These are phyloP conservation scores for Callimorpha dominula DNA, from an alignment of 2,888 invertebrate species.

Conservation along the genomic window DNA sequence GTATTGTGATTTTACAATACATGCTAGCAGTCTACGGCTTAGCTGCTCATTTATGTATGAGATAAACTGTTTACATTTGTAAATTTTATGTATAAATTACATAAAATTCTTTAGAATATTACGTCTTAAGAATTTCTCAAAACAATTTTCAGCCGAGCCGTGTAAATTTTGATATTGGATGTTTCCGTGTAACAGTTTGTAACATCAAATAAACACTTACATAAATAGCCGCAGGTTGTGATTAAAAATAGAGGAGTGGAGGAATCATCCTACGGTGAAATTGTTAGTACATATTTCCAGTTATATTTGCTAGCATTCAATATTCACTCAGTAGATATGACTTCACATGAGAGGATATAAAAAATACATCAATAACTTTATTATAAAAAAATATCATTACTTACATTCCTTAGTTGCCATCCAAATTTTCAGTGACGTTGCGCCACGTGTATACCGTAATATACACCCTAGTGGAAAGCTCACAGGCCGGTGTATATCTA, in stretches of 20 bases:
- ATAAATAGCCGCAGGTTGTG: conserved; percentile 7
- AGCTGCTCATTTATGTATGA: background rate
- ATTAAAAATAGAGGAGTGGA: conserved; percentile 10
- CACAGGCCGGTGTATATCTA: too few species aligned
- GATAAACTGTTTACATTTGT: background rate
- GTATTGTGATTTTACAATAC: background rate
- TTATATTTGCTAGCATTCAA: background rate
- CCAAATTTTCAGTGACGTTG: conserved; percentile 30
- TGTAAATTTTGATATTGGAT: conserved; percentile 11
- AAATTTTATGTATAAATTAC: too few species aligned
- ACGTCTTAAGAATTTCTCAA: background rate
- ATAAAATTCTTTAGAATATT: background rate
- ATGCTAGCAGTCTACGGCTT: background rate
- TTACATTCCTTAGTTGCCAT: conserved; percentile 37
- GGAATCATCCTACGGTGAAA: background rate
- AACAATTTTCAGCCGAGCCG: background rate
- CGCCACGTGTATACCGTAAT: too few species aligned
- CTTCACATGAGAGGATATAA: background rate
- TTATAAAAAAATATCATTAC: conserved; percentile 27
- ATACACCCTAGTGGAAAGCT: too few species aligned
- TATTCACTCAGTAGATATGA: too few species aligned
- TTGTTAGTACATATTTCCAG: conserved; percentile 1
- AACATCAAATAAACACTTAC: conserved; percentile 13
- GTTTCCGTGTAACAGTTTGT: conserved; percentile 16
- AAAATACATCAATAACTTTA: background rate